A percentile compares a stretch with the other conserved stretches of the same genome.
Conservation (phyloP, 2,113 vertebrate genomes). For the Buteo buteo region DNA sequence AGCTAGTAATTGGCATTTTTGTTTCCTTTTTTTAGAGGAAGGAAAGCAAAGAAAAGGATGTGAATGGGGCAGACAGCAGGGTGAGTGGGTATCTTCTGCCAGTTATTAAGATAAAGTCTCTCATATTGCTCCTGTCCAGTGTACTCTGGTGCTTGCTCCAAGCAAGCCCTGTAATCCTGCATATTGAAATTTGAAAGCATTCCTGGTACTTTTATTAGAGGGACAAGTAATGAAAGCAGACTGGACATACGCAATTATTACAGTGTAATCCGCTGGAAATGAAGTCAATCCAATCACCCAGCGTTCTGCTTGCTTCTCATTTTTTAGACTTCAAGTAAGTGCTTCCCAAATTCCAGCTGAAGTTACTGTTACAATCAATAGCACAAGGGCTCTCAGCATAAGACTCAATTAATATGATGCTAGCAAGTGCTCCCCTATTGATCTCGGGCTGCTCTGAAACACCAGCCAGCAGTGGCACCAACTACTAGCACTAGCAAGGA, state of each 20-base stretch:
- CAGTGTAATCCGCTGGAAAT: slow-evolving; percentile 56
- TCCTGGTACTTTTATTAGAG: slow-evolving; percentile 21
- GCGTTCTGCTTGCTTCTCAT: slow-evolving; percentile 43
- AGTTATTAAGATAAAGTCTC: slow-evolving; percentile 8
- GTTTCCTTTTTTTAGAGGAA: neutral
- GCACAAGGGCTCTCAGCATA: slow-evolving; percentile 14
- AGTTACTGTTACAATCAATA: slow-evolving; percentile 60
- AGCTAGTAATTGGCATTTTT: slow-evolving; percentile 48
- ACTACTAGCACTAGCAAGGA: neutral
- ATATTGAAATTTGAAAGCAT: slow-evolving; percentile 31
- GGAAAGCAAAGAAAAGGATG: slow-evolving; percentile 19
- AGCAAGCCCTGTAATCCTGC: neutral
- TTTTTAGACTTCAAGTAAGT: slow-evolving; percentile 58
- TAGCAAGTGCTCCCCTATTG: slow-evolving; percentile 35
- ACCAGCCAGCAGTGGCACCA: neutral
- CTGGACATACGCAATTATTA: slow-evolving; percentile 55
- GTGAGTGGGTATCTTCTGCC: neutral
- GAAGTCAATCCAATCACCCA: slow-evolving; percentile 54
- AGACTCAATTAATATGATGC: slow-evolving; percentile 49
- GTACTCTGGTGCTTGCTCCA: neutral
- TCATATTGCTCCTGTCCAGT: neutral
- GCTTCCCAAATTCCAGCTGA: slow-evolving; percentile 62
- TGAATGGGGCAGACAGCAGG: slow-evolving; percentile 17
- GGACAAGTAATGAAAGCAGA: slow-evolving; percentile 35
- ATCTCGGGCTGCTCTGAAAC: slow-evolving; percentile 32